Conservation (phyloP, 2,888 invertebrate species). For the Nasonovia ribisnigri region DNA sequence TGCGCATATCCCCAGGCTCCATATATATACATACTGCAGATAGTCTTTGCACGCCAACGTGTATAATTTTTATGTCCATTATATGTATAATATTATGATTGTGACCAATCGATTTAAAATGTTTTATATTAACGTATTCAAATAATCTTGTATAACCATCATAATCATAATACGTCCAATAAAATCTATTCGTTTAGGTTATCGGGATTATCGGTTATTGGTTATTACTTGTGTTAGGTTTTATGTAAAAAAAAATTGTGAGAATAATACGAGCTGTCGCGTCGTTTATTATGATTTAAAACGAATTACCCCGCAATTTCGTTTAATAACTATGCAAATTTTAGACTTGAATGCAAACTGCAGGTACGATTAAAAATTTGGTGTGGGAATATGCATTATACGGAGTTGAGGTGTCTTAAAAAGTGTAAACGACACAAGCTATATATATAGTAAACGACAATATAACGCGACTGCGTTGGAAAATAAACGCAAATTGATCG, state of each 20-base stretch:
- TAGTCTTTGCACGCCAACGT: background rate
- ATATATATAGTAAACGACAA: background rate
- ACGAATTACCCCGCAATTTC: background rate
- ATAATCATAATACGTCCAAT: background rate
- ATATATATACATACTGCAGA: background rate
- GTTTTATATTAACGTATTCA: background rate
- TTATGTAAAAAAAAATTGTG: background rate
- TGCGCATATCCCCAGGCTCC: background rate
- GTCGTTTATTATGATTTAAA: background rate
- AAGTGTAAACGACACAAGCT: background rate
- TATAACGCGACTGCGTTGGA: background rate
- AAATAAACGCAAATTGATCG: background rate
- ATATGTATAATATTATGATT: background rate
- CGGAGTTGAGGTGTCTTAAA: background rate
- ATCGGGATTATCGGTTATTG: background rate
- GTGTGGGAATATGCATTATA: background rate
- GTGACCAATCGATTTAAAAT: slow-evolving; percentile 29
- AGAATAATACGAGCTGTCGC: background rate
- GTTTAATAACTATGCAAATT: background rate
- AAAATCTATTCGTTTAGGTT: background rate
- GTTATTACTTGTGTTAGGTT: background rate
- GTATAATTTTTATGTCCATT: slow-evolving; percentile 10
- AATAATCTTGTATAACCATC: background rate
- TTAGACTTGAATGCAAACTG: background rate
- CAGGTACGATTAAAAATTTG: background rate